Evolutionary conservation across 2,888 invertebrate species (phyloP), one percentile per base, ranked within the genome.

Genomic region (Myopa testacea): DNA sequence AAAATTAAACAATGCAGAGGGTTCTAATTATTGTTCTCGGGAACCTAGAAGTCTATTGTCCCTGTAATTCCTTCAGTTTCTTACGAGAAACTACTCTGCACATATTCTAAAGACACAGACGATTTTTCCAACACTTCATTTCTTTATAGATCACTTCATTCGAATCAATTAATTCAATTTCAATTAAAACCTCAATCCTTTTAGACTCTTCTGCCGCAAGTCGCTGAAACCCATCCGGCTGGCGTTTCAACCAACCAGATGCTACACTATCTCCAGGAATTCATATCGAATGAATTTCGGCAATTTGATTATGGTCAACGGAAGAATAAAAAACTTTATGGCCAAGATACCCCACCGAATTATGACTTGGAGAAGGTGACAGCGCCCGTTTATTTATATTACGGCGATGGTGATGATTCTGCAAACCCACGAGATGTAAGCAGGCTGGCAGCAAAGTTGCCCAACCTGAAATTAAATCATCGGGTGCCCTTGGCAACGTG

Each of bases 361-460:
- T 92, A 92, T 83, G 85, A 90, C 67, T 79, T 91, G 38, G 84
- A 85, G 4, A 88, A 85, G 16, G 82, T 92, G 1, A 90, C 86
- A 7, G 87, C 89, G 0, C 91, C 91, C 0, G 87, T 92, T 14
- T 89, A 89, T 8, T 81, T 93, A 19, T 91, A 91, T 81, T 92
- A 88, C 80, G 91, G 92, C 83, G 7, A n/a, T 0, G 75, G 79
- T 8, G 84, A 84, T 76, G 90, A 89, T 87, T 82, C 94, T 5
- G 90, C 93, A 0, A 87, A 90, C 77, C 85, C 86, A 0, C 80
- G 78, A 52, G 87, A 88, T 76, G 84, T 87, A 0, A 65, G 79
- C 7, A 79, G 80, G 0, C 52, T 87, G 74, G 79, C 79, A 4
- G 78, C 81, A 10, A 4, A 73, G 1, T 58, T 87, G 60, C 84